These are phyloP conservation scores for Allobates femoralis DNA, from an alignment of 2,797 vertebrate species.

Conservation along the genomic window DNA sequence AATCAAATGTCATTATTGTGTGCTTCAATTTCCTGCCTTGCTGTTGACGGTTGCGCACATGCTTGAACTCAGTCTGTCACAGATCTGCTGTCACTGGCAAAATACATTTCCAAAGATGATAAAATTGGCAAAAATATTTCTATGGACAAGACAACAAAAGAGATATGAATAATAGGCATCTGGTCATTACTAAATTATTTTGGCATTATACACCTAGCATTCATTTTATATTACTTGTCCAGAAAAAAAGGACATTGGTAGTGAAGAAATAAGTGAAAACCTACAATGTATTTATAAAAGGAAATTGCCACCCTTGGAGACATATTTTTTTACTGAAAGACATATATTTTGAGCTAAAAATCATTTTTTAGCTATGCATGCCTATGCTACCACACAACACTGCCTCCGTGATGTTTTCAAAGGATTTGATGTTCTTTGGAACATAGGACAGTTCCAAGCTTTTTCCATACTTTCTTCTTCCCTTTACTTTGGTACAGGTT, in stretches of 20 bases:
- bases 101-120: constrained; percentile 29
- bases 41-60: background rate
- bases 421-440: too few species aligned
- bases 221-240: background rate
- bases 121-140: constrained; percentile 26
- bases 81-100: constrained; percentile 38
- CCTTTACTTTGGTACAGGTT: too few species aligned
- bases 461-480: too few species aligned
- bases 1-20: background rate
- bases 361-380: too few species aligned
- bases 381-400: too few species aligned
- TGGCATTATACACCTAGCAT: background rate
- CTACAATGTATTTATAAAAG: background rate
- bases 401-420: too few species aligned
- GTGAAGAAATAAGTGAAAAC: background rate
- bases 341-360: too few species aligned
- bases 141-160: constrained; percentile 21
- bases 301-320: too few species aligned
- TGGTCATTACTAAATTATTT: background rate
- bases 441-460: too few species aligned
- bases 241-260: background rate
- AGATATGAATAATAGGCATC: constrained; percentile 31
- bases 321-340: too few species aligned
- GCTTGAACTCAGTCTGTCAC: constrained; percentile 21
- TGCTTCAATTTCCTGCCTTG: background rate